Percentiles rank a stretch among this genome's conserved stretches.
Evolutionary conservation across 1,140 invertebrate species (phyloP).

Genomic region (Drosophila sturtevanti): DNA sequence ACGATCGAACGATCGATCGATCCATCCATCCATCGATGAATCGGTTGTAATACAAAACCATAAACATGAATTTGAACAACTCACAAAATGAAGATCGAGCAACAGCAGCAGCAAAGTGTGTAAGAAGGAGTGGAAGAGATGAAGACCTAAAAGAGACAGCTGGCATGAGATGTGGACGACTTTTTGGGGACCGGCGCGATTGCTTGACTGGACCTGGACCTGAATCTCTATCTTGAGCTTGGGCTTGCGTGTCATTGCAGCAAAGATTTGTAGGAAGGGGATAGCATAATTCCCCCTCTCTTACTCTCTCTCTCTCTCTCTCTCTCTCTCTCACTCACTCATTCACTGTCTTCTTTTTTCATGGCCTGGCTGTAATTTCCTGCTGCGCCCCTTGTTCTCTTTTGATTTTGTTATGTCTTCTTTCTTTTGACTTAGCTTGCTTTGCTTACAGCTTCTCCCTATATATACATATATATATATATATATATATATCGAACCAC

Average conservation of each 20-base stretch:
- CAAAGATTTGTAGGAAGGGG: not conserved
- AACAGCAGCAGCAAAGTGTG: slow-evolving; percentile 44
- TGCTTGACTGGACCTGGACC: slow-evolving; percentile 6
- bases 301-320: too few species aligned
- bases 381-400: slow-evolving; percentile 53
- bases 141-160: slow-evolving; percentile 15
- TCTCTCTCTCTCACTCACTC: not conserved
- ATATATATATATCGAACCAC: slow-evolving; percentile 48
- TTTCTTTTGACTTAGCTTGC: slow-evolving; percentile 25
- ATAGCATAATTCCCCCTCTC: not conserved
- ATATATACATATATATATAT: not conserved
- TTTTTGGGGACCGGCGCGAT: not conserved
- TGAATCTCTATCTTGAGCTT: slow-evolving; percentile 3
- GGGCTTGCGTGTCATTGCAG: slow-evolving; percentile 49
- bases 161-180: slow-evolving; percentile 9
- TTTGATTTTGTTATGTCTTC: slow-evolving; percentile 39
- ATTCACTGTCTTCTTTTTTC: too few species aligned
- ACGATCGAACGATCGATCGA: not conserved
- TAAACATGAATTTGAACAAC: slow-evolving; percentile 48
- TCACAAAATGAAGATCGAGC: slow-evolving; percentile 47
- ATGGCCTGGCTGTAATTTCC: slow-evolving; percentile 69
- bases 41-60: slow-evolving; percentile 62
- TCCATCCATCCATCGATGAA: slow-evolving; percentile 23
- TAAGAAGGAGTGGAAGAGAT: slow-evolving; percentile 29
- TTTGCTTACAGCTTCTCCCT: slow-evolving; percentile 53